phyloP scores from a whole-genome alignment of 2,888 invertebrate genomes.

The Ochropleura leucogaster region DNA sequence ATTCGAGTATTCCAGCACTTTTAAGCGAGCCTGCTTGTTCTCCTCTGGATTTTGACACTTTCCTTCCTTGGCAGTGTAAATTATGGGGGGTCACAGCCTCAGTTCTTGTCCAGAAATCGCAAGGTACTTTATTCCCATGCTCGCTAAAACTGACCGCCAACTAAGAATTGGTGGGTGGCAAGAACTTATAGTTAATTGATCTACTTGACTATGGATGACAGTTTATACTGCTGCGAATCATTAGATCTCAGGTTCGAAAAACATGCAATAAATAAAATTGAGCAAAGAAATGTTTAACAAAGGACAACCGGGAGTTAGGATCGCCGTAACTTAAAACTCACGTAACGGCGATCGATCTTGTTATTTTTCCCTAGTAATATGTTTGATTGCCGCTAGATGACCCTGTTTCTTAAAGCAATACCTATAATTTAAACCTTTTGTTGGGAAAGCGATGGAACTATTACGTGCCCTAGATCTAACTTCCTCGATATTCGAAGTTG shows the following conservation, averaged over 20 bases:
- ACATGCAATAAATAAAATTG: not conserved
- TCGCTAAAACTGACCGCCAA: not conserved
- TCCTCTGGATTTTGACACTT: constrained; percentile 75
- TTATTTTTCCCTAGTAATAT: not conserved
- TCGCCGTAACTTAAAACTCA: not conserved
- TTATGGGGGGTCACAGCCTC: constrained; percentile 64
- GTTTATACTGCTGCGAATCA: not conserved
- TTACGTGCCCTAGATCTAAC: not conserved
- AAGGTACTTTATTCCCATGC: constrained; percentile 60
- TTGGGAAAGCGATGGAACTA: not conserved
- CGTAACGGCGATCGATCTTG: too few relatives aligned
- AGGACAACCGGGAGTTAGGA: not conserved
- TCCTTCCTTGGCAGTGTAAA: constrained; percentile 77
- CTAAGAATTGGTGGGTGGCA: not conserved
- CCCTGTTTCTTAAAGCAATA: not conserved
- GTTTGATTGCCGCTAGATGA: not conserved
- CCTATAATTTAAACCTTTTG: not conserved
- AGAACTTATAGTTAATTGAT: not conserved
- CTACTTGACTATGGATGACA: not conserved
- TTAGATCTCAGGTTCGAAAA: not conserved
- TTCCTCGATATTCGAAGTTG: not conserved
- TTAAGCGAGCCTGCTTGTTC: constrained; percentile 23
- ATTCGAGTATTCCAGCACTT: not conserved
- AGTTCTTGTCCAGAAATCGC: constrained; percentile 56
- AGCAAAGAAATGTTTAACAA: not conserved